phyloP scores from a whole-genome alignment of 2,113 vertebrate genomes.

The Leucosticte australis region DNA sequence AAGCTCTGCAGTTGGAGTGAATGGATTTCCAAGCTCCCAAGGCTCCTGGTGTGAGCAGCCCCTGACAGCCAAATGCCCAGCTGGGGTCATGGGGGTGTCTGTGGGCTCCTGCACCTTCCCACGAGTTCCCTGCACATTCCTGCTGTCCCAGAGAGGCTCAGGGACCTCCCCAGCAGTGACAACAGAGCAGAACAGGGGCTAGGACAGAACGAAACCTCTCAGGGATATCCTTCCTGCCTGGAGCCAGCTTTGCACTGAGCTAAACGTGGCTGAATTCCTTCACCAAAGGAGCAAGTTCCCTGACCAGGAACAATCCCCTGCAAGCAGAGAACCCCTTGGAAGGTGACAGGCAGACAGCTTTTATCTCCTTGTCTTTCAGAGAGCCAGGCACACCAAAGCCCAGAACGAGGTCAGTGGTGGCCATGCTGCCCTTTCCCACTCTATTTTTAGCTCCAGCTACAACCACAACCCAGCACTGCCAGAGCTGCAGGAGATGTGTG shows the following conservation, averaged over 20 bases:
- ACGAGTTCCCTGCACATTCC: not conserved
- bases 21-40: not conserved
- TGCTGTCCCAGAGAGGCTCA: not conserved
- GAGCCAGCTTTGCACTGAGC: not conserved
- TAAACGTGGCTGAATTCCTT: not conserved
- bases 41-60: not conserved
- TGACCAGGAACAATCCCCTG: not conserved
- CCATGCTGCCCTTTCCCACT: not conserved
- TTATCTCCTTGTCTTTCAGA: not conserved
- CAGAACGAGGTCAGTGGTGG: not conserved
- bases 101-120: not conserved
- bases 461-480: not conserved
- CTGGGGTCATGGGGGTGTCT: accelerated
- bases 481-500: not conserved
- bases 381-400: not conserved
- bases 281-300: not conserved
- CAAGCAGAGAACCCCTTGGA: not conserved
- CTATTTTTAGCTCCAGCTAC: not conserved
- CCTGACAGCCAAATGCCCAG: accelerated
- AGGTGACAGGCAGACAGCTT: not conserved
- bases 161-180: not conserved
- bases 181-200: not conserved
- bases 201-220: not conserved
- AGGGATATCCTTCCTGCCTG: not conserved
- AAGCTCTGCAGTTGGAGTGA: not conserved